phyloP scores from a whole-genome alignment of 2,888 invertebrate genomes.

The Torymus tubicola region DNA sequence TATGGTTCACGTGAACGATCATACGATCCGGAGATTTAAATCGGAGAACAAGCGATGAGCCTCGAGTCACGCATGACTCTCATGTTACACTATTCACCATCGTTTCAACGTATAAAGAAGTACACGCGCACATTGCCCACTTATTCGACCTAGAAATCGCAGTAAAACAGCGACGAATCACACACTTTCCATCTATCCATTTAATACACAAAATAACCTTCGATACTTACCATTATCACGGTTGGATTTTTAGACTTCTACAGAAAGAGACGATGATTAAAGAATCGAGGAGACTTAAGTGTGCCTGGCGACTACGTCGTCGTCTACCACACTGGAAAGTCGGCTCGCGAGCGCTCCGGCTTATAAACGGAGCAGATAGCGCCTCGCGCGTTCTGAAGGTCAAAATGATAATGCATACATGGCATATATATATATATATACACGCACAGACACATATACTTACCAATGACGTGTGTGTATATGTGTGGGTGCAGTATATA shows the following conservation, averaged over 20 bases:
- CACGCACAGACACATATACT: too few species aligned
- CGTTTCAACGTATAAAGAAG: background rate
- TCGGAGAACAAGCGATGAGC: slow-evolving; percentile 33
- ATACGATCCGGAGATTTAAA: slow-evolving; percentile 31
- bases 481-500: too few species aligned
- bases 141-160: too few species aligned
- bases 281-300: background rate
- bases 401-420: slow-evolving; percentile 41
- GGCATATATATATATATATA: too few species aligned
- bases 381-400: slow-evolving; percentile 31
- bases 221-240: slow-evolving; percentile 42
- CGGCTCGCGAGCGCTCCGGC: background rate
- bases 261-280: background rate
- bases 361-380: slow-evolving; percentile 28
- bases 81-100: background rate
- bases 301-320: background rate
- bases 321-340: background rate
- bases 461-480: too few species aligned
- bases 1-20: background rate
- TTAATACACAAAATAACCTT: background rate
- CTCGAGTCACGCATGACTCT: background rate
- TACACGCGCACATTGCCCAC: background rate
- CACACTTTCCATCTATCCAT: background rate
- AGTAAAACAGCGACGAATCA: background rate
- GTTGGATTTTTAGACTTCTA: background rate